Evolutionary conservation across 2,113 vertebrate genomes (phyloP), one percentile per base, ranked within the genome.

Genomic region (Ptilorrhoa leucosticta): DNA sequence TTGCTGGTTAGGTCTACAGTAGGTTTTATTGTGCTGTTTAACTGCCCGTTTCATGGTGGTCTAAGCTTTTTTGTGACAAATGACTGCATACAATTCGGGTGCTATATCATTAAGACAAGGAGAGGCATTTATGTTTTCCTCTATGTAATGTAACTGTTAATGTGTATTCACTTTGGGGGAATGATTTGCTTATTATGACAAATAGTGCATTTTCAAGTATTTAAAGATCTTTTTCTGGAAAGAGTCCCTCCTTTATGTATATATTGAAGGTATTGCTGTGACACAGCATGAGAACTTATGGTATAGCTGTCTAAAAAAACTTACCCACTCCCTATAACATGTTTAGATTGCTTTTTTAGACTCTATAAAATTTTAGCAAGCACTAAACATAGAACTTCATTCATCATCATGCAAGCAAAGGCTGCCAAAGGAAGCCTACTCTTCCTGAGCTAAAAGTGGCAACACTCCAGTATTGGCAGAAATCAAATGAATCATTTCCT

Each of bases 311-410:
- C 97, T 93, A 91, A 97, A 98, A 97, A 96, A 91, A 90, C 89
- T 73, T 91, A 94, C 97, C 94, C 71, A 66, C 90, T 95, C 94
- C 93, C 84, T 97, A 80, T 97, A 97, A 95, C 97, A 96, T 97
- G 92, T 97, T 98, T 98, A 98, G 97, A 96, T 98, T 97, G 96
- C 97, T 98, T 98, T 98, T 98, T 98, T 98, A 98, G 97, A 98
- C 98, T 98, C 98, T 97, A 98, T 98, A 98, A 99, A 98, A 93
- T 97, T 98, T 98, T 96, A 95, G 97, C 97, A 98, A 89, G 98
- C 98, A 98, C 98, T 98, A 98, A 98, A 99, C 98, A 99, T 98
- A 99, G 98, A 97, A 98, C 98, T 98, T 98, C 98, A 99, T 99
- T 99, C 99, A 99, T 99, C 98, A 98, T 98, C 95, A 83, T 31